Conservation (phyloP, 2,113 vertebrate genomes). For the Rana temporaria region DNA sequence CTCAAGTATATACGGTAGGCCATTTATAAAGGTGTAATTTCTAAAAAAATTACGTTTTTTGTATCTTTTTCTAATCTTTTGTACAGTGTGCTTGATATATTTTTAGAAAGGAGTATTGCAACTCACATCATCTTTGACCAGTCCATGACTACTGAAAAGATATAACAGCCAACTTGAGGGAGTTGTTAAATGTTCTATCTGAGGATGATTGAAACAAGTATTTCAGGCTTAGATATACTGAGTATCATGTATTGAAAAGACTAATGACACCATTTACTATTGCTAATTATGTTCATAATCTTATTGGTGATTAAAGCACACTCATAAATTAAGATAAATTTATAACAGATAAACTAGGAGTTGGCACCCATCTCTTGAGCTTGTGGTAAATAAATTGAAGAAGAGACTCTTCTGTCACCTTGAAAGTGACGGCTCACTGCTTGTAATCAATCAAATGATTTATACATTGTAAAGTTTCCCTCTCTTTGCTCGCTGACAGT, state of each 20-base stretch:
- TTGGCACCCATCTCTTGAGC: slow-evolving; percentile 9
- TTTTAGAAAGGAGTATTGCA: no score
- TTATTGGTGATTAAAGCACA: slow-evolving; percentile 71
- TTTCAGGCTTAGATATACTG: slow-evolving; percentile 51
- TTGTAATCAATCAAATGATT: slow-evolving; percentile 51
- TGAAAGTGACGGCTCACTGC: slow-evolving; percentile 41
- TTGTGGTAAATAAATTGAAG: slow-evolving; percentile 53
- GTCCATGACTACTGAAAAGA: no score
- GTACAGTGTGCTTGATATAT: no score
- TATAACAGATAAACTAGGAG: slow-evolving; percentile 60
- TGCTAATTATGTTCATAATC: slow-evolving; percentile 75
- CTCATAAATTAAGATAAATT: slow-evolving; percentile 71
- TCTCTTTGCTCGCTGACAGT: slow-evolving; percentile 25
- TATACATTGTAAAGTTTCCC: slow-evolving; percentile 40
- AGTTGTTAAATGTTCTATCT: not conserved
- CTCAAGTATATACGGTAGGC: no score
- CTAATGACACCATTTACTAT: slow-evolving; percentile 68
- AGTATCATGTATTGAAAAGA: slow-evolving; percentile 63
- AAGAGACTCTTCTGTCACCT: slow-evolving; percentile 53
- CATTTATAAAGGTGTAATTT: no score
- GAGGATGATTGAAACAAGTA: not conserved
- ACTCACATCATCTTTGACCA: no score
- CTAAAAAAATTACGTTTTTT: no score
- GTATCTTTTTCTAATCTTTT: no score
- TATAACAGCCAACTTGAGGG: not conserved